These are phyloP conservation scores for Alosa alosa DNA, from an alignment of 2,113 vertebrate genomes.

Conservation along the genomic window DNA sequence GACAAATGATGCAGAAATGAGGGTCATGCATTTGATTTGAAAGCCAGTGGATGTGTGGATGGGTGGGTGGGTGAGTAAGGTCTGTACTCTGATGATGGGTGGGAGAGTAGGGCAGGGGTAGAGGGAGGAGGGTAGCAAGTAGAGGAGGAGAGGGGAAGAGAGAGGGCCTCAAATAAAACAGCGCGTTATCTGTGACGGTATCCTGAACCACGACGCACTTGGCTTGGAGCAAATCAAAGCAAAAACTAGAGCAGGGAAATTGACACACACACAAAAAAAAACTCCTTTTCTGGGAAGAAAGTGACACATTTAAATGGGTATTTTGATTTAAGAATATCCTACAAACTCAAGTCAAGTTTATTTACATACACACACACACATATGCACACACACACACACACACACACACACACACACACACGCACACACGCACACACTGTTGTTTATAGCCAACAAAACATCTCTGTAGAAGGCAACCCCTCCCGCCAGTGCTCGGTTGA, in stretches of 20 bases:
- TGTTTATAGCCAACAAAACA: background rate
- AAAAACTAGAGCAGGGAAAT: background rate
- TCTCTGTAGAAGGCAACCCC: background rate
- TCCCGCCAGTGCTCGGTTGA: background rate
- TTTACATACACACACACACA: background rate
- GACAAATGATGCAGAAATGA: background rate
- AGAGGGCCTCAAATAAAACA: background rate
- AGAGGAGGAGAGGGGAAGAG: background rate
- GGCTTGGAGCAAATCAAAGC: background rate
- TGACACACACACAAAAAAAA: background rate
- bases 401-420: background rate
- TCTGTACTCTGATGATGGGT: background rate
- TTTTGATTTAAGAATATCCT: conserved; percentile 19
- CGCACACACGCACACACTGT: conserved; percentile 9
- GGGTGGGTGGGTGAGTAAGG: background rate
- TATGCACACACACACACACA: background rate
- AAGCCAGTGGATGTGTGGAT: background rate
- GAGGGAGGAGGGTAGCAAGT: background rate
- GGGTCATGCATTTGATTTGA: conserved; percentile 22
- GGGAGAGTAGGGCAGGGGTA: background rate
- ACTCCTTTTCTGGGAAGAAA: background rate
- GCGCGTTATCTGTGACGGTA: background rate
- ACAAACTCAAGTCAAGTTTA: background rate
- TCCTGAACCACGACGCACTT: background rate
- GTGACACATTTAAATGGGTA: background rate